Evolutionary conservation across 2,797 vertebrate genomes (phyloP).

Genomic region (Lycodopsis pacificus): DNA sequence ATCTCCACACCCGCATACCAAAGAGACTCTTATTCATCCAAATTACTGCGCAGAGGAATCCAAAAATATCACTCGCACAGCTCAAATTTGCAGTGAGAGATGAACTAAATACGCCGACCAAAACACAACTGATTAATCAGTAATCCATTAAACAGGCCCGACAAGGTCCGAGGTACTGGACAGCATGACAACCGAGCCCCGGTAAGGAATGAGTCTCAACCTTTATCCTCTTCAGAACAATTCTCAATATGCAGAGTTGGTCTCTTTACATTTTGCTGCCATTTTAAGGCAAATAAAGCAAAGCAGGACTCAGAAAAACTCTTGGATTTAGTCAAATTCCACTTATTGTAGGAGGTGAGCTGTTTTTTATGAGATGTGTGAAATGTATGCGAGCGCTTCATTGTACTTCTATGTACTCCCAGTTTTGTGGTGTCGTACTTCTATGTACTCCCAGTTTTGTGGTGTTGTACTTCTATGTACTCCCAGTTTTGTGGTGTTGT

Average conservation of each 20-base stretch:
- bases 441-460: background rate
- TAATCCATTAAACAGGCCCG: constrained; percentile 59
- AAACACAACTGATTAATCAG: constrained; percentile 64
- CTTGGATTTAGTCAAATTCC: constrained; percentile 8
- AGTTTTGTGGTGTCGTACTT: background rate
- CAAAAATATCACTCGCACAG: constrained; percentile 47
- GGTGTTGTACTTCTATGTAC: background rate
- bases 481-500: no score
- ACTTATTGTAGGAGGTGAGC: background rate
- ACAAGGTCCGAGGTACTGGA: constrained; percentile 43
- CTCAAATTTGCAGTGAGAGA: constrained; percentile 62
- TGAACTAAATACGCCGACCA: constrained; percentile 56
- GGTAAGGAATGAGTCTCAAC: constrained; percentile 47
- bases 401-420: background rate
- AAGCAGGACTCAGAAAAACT: constrained; percentile 8
- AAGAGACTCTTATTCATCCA: constrained; percentile 64
- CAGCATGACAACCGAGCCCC: constrained; percentile 45
- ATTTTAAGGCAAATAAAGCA: constrained; percentile 47
- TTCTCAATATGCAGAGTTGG: constrained; percentile 28
- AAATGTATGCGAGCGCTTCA: background rate
- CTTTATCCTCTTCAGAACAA: constrained; percentile 45
- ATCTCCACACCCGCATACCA: constrained; percentile 68
- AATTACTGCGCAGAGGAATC: constrained; percentile 58
- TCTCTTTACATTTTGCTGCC: constrained; percentile 26
- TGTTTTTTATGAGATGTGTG: background rate